Conservation (phyloP, 2,113 vertebrate species). For the Erythrolamprus reginae region DNA sequence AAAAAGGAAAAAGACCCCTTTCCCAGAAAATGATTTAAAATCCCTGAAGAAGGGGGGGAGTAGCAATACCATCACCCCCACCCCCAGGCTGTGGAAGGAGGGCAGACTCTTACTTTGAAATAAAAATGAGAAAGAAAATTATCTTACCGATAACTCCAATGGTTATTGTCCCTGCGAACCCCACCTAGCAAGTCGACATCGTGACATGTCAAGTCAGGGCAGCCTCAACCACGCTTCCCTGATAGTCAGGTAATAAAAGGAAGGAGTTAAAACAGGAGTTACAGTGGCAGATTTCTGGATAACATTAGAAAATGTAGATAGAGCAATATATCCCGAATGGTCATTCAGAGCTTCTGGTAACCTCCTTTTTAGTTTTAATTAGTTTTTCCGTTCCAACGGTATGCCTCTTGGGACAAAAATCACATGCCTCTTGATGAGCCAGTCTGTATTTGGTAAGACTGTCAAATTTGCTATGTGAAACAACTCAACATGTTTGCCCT, state of each 20-base stretch:
- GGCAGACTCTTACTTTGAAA: constrained; percentile 47
- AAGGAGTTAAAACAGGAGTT: constrained; percentile 86
- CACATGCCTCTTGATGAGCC: neutral
- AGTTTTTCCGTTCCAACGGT: constrained; percentile 31
- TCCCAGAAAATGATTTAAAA: neutral
- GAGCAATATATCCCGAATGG: constrained; percentile 58
- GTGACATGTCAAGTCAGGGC: constrained; percentile 81
- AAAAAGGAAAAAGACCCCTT: constrained; percentile 31
- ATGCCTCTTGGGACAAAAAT: constrained; percentile 22
- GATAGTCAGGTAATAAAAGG: constrained; percentile 94
- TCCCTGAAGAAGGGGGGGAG: neutral
- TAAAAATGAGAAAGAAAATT: constrained; percentile 71
- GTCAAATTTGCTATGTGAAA: constrained; percentile 47
- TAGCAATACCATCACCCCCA: constrained; percentile 45
- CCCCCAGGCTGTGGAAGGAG: constrained; percentile 24
- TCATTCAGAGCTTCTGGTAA: constrained; percentile 80
- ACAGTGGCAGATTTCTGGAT: constrained; percentile 74
- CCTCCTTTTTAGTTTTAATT: constrained; percentile 55
- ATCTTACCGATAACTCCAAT: constrained; percentile 85
- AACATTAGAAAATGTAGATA: constrained; percentile 70
- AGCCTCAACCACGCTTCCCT: constrained; percentile 86
- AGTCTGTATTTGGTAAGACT: constrained; percentile 42
- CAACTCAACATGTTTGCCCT: constrained; percentile 32
- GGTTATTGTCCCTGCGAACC: constrained; percentile 80
- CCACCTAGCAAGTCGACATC: constrained; percentile 83